Base-by-base conservation (phyloP, 2,888 invertebrate species). In the Eupeodes luniger region DNA sequence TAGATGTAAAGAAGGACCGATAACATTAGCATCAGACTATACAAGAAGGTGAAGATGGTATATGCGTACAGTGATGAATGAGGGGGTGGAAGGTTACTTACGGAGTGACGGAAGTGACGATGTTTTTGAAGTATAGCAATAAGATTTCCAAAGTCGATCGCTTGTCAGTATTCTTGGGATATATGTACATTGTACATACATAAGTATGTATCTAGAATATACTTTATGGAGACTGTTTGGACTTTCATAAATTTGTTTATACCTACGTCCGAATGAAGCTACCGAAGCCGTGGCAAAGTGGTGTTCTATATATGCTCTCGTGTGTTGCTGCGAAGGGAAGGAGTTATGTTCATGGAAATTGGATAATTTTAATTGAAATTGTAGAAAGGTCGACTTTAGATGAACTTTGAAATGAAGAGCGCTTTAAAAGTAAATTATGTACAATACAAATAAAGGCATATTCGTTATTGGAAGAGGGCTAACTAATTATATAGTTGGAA, bases 1-100 rank as follows among this genome's bases (percentile, higher is more conserved):
- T 89, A 89, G 85, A 85, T 85, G 85, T 85, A 85, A 89, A 82
- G 85, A 85, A 81, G 81, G 89, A 89, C 88, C 85, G 74, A 85
- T 85, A 64, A 81, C 81, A 85, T 85, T 88, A 85, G 81, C 87
- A 84, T 87, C 70, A 75, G 74, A 72, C 70, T 62, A 66, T 64
- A 72, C 62, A 74, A 80, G 81, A 59, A 76, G 80, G 76, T 81
- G 57, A 88, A 88, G 72, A 64, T 78, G 75, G 62, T 75, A 59
- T 74, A 51, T 74, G 74, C 61, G 78, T 75, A 76, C 67, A 19
- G 74, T 82, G 59, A 72, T 59, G 72, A 59, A 34, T 34, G n/a
- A 19, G 36, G 62, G 81, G 69, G 70, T 49, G 55, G 70, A 80
- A 62, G 74, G 76, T 59, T 77, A 55, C 16, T 66, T 55, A 51